Percentiles rank a stretch among this genome's conserved stretches.
These are phyloP conservation scores for Pterocles orientalis DNA, from an alignment of 2,113 vertebrate genomes.

Conservation along the genomic window DNA sequence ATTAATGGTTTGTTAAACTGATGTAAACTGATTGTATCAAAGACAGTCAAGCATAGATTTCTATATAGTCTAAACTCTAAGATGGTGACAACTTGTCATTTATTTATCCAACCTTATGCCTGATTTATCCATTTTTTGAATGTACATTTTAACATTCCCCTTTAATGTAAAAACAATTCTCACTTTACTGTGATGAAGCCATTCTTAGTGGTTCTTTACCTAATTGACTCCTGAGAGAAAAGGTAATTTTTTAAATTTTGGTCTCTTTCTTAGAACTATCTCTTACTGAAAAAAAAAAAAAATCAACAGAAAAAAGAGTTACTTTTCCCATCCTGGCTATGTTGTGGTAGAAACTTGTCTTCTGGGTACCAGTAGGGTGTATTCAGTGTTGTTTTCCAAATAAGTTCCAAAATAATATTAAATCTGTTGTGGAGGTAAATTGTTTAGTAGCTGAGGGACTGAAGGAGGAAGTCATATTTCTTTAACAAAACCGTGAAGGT, in stretches of 20 bases:
- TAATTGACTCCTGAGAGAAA: neutral
- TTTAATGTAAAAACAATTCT: neutral
- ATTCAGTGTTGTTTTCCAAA: neutral
- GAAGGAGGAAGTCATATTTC: neutral
- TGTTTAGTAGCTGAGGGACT: neutral
- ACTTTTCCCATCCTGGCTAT: neutral
- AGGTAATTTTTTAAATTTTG: neutral
- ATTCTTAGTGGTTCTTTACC: neutral
- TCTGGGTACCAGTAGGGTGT: neutral
- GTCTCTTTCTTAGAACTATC: neutral
- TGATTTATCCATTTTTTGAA: neutral
- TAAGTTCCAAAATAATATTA: neutral
- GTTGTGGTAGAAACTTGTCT: neutral
- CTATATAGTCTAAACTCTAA: neutral
- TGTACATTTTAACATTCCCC: neutral
- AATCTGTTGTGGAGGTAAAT: neutral
- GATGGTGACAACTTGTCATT: neutral
- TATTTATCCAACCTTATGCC: neutral
- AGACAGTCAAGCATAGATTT: neutral
- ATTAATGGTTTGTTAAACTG: conserved; percentile 6
- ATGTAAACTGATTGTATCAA: neutral
- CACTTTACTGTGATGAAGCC: neutral
- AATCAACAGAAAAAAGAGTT: neutral
- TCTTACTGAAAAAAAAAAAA: neutral
- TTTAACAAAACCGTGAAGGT: neutral